Evolutionary conservation across 2,888 invertebrate species (phyloP), one percentile per base, ranked within the genome.

Genomic region (Luffia ferchaultella): DNA sequence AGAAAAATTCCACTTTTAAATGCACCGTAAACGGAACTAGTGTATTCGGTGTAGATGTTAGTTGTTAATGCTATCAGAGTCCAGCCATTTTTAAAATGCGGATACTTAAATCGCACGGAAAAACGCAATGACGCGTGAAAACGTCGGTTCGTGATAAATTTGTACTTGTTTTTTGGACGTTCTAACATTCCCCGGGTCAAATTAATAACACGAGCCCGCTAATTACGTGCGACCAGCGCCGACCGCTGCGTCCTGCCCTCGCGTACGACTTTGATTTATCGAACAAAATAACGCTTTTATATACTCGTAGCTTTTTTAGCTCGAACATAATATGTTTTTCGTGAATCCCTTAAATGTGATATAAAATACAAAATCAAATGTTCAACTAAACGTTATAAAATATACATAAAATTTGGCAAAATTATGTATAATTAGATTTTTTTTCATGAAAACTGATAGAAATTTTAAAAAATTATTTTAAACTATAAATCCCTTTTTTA

Each of bases 81-180:
- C 30, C 5, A 3, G 30, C 62, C 63, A 67, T 63, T 62, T 58
- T 53, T 51, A 60, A 50, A 58, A 53, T 51, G 53, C 52, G 54
- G 53, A 58, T 54, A 57, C 55, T 51, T 61, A 60, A 66, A 64
- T 64, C 58, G 59, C 61, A 57, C 58, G 61, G 62, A 60, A 62
- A 65, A 68, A 58, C 57, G 59, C 63, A 65, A 67, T 61, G 61
- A 58, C 58, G 57, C 60, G 54, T 54, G 54, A 54, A 54, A 56
- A 55, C 54, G 51, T 51, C 55, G 47, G 47, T 48, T 50, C 52
- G 55, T 55, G 55, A 60, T 60, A 57, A 61, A 59, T 60, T 54
- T 54, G 53, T 19, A 42, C 5, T n/a, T 5, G 30, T 30, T 30
- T 30, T n/a, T 30, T 12, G 45, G 15, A 12, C 18, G 18, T 45